Percentiles rank a stretch among this genome's conserved stretches.
phyloP scores from a whole-genome alignment of 2,113 vertebrate species.

The Empidonax traillii region DNA sequence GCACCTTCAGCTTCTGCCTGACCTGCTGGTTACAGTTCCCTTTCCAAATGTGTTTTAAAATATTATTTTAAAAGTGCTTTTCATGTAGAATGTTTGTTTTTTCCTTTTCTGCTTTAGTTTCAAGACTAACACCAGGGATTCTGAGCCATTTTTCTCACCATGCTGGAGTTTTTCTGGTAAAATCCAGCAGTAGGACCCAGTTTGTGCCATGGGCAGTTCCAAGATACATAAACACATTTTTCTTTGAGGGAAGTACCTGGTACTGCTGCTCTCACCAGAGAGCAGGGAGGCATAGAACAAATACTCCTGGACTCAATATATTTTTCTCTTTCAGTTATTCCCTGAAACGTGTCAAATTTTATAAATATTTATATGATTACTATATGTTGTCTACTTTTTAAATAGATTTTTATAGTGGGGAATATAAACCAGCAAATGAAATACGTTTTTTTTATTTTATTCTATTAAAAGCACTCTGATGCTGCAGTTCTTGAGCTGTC shows the following conservation, averaged over 20 bases:
- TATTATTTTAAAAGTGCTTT: background rate
- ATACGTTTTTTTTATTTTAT: background rate
- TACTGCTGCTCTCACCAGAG: background rate
- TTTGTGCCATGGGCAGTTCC: background rate
- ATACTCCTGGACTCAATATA: background rate
- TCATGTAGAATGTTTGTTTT: accelerated
- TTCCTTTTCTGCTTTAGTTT: background rate
- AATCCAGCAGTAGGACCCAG: background rate
- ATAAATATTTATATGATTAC: background rate
- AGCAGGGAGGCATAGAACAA: background rate
- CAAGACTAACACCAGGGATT: background rate
- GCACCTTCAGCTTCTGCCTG: background rate
- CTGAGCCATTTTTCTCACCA: background rate
- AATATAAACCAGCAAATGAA: background rate
- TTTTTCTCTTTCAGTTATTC: background rate
- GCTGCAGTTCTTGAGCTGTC: background rate
- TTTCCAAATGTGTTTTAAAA: background rate
- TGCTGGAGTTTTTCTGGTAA: background rate
- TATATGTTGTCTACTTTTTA: background rate
- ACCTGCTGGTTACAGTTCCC: background rate
- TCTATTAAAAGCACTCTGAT: background rate
- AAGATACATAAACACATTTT: background rate
- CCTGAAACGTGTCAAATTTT: background rate
- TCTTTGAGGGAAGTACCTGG: background rate
- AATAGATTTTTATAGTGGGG: background rate